A percentile compares a stretch with the other conserved stretches of the same genome.
These are phyloP conservation scores for Stenchaetothrips biformis DNA, from an alignment of 2,888 invertebrate genomes.

Conservation along the genomic window DNA sequence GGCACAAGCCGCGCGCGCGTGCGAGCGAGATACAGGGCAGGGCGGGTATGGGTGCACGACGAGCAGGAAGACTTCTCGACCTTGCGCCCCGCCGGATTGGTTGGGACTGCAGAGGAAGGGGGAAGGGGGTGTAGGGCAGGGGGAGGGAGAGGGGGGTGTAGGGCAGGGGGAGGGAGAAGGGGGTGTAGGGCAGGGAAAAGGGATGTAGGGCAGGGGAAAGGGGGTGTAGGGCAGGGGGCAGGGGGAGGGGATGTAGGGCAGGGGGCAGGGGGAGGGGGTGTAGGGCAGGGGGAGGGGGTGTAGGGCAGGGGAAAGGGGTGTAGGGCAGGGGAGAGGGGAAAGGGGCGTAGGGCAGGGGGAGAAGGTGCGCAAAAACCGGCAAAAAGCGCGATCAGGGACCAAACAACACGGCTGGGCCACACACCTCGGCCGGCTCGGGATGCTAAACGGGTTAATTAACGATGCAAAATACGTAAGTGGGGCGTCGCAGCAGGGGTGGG, in stretches of 20 bases:
- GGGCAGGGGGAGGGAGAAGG: not conserved
- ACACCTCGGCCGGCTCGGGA: not conserved
- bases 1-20: not conserved
- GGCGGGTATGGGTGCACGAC: not conserved
- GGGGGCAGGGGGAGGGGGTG: no score
- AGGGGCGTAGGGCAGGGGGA: not conserved
- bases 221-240: no score
- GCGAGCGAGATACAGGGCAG: not conserved
- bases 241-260: no score
- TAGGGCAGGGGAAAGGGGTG: not conserved
- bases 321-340: not conserved
- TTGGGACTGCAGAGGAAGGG: not conserved
- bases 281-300: not conserved
- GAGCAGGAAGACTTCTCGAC: no score
- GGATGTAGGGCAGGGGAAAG: no score
- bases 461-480: not conserved
- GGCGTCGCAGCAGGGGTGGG: not conserved
- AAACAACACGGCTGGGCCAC: not conserved
- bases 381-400: not conserved
- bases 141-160: no score
- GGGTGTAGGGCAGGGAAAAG: not conserved
- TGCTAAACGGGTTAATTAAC: not conserved
- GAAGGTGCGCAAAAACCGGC: not conserved
- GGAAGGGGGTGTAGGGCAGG: not conserved
- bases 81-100: no score